Base-by-base conservation (phyloP, 2,797 vertebrate genomes). In the Scarus forsteni region DNA sequence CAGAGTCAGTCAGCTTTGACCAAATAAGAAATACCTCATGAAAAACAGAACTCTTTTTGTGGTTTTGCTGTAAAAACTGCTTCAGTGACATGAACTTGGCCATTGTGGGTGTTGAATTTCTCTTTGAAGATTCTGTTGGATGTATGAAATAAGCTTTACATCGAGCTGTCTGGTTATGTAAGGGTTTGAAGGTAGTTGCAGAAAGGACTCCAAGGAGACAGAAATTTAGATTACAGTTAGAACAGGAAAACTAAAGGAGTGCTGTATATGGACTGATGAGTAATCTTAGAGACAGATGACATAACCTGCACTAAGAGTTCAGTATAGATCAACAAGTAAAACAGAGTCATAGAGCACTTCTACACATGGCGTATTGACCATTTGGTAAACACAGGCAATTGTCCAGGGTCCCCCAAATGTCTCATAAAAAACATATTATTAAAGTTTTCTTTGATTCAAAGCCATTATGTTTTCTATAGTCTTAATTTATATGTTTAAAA, bases 21-120 rank as follows among this genome's bases (percentile, higher is more conserved):
- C 18, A 66, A 7, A 52, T 13, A 14, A 44, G 34, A 57, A 77
- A 48, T 44, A 70, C 60, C 72, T 51, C 3, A 54, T 55, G 45
- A 35, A 9, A 42, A 52, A 27, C n/a, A 27, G 27, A 27, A 4
- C 27, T 27, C 27, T 27, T 27, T 27, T 27, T 27, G 27, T 27
- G 27, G 48, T 48, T 40, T 14, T 8, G 10, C 60, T 66, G 70
- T 19, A 14, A 34, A 7, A 53, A 8, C 16, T 34, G 54, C 2
- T 19, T 50, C 12, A 12, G 13, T 0, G 51, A 16, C 3, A 13
- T 70, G 66, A 77, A 66, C 58, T 55, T 16, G 69, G 53, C 65
- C 27, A 13, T 5, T 11, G 61, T 62, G 61, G 69, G 60, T 55
- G 61, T 66, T 55, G 34, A 35, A 54, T 35, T 14, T 43, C 44